Percentiles rank a stretch among this genome's conserved stretches.
These are phyloP conservation scores for Willowsia nigromaculata DNA, from an alignment of 2,888 invertebrate species.

Conservation along the genomic window DNA sequence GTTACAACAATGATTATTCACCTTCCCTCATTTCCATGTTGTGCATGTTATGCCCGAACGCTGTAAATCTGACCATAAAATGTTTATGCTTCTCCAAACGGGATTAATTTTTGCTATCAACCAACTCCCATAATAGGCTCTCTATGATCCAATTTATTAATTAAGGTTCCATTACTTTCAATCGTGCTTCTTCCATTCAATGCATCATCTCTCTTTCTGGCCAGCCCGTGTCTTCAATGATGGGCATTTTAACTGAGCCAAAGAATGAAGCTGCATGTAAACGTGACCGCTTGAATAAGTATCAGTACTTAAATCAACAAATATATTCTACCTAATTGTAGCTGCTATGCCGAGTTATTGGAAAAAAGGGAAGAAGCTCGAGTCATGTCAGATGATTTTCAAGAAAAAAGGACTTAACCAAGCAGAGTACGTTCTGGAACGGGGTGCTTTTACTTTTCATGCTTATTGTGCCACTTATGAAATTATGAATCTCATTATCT, in stretches of 20 bases:
- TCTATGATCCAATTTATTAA: slow-evolving; percentile 70
- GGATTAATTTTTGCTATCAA: slow-evolving; percentile 58
- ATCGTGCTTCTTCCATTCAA: slow-evolving; percentile 49
- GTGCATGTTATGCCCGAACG: background rate
- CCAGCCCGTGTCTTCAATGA: background rate
- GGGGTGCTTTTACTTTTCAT: background rate
- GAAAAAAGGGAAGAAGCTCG: background rate
- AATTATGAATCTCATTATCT: background rate
- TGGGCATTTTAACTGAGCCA: background rate
- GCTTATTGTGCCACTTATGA: background rate
- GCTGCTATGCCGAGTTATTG: background rate
- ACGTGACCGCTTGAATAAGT: background rate
- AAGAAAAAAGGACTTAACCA: background rate
- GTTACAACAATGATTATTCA: background rate
- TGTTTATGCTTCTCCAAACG: slow-evolving; percentile 52
- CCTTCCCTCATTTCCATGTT: background rate
- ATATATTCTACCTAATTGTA: background rate
- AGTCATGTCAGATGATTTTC: background rate
- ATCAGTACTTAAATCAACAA: background rate
- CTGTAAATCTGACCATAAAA: slow-evolving; percentile 4
- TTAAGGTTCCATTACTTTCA: slow-evolving; percentile 64
- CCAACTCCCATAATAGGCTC: slow-evolving; percentile 47
- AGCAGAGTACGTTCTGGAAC: background rate
- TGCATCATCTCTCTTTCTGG: background rate
- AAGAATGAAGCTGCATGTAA: background rate